Conservation (phyloP, 2,113 vertebrate genomes). For the Archocentrus centrarchus region DNA sequence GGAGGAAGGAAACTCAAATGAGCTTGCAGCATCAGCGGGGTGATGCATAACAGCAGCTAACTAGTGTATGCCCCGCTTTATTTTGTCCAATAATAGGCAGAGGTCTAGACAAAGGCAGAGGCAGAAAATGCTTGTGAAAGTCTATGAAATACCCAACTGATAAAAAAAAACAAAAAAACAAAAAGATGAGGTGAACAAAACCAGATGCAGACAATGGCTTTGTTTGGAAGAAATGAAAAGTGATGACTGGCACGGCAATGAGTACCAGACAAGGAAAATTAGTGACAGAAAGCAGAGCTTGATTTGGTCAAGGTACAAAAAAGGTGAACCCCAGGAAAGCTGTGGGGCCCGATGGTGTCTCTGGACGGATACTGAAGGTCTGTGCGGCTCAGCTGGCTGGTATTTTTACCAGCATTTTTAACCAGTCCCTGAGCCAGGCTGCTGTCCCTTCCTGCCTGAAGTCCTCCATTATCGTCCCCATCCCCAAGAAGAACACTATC, state of each 20-base stretch:
- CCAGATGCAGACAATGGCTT: slow-evolving; percentile 41
- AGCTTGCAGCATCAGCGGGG: slow-evolving; percentile 1
- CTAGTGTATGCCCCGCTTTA: slow-evolving; percentile 5
- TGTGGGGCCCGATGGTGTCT: too few species aligned
- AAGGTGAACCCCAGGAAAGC: too few species aligned
- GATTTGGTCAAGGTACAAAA: slow-evolving; percentile 23
- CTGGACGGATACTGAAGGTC: too few species aligned
- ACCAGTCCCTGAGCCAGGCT: too few species aligned
- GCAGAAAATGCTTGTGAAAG: slow-evolving; percentile 42
- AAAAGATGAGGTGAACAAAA: slow-evolving; percentile 50
- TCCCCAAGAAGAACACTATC: too few species aligned
- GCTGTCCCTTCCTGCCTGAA: too few species aligned
- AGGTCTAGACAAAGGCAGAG: slow-evolving; percentile 36
- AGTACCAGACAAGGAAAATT: slow-evolving; percentile 27
- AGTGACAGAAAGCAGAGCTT: slow-evolving; percentile 22
- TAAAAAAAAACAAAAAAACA: neutral
- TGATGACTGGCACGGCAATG: slow-evolving; percentile 46
- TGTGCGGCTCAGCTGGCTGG: too few species aligned
- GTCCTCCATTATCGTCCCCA: too few species aligned
- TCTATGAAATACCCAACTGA: slow-evolving; percentile 52
- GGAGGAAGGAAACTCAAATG: neutral
- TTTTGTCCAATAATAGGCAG: slow-evolving; percentile 37
- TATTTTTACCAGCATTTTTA: too few species aligned
- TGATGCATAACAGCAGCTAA: slow-evolving; percentile 16
- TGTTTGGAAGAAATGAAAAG: slow-evolving; percentile 40